These are phyloP conservation scores for Epizoanthus scotinus DNA, from an alignment of 92 coral and sea anemone species.

Conservation along the genomic window DNA sequence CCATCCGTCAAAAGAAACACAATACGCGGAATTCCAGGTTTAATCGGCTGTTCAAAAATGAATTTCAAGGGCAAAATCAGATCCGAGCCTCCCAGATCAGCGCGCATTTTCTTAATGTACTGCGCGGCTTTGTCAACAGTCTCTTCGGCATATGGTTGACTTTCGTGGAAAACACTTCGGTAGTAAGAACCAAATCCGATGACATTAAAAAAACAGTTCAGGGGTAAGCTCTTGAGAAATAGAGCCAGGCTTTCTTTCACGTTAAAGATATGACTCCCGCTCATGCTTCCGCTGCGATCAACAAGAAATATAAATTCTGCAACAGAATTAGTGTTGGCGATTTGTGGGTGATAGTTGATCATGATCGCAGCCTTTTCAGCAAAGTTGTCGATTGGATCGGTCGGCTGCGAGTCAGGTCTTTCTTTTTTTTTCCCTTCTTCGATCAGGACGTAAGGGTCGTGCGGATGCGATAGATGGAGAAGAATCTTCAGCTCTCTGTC, in stretches of 20 bases:
- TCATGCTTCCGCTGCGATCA: constrained; percentile 99
- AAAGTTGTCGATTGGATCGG: constrained; percentile 65
- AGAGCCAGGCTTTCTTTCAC: constrained; percentile 87
- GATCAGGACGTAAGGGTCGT: constrained; percentile 84
- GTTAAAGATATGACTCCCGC: constrained; percentile 90
- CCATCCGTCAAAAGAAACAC: constrained; percentile 92
- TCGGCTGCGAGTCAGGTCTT: constrained; percentile 25
- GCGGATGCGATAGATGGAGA: constrained; percentile 84
- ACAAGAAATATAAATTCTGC: constrained; percentile 88
- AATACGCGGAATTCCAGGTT: constrained; percentile 67
- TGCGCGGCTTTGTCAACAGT: constrained; percentile 71
- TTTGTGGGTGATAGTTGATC: constrained; percentile 80
- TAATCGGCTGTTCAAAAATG: constrained; percentile 89
- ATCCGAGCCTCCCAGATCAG: constrained; percentile 93
- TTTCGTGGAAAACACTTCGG: constrained; percentile 82
- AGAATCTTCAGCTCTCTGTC: constrained; percentile 85
- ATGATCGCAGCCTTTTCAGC: constrained; percentile 78
- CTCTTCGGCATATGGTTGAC: constrained; percentile 73
- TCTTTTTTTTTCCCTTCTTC: constrained; percentile 77
- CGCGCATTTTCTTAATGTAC: constrained; percentile 86
- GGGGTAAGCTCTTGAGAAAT: constrained; percentile 85
- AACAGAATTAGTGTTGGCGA: constrained; percentile 47
- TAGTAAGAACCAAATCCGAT: constrained; percentile 92
- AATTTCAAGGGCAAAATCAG: constrained; percentile 81
- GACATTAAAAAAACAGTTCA: constrained; percentile 77